These are phyloP conservation scores for Sweltsa coloradensis DNA, from an alignment of 1,140 invertebrate genomes.

Conservation along the genomic window DNA sequence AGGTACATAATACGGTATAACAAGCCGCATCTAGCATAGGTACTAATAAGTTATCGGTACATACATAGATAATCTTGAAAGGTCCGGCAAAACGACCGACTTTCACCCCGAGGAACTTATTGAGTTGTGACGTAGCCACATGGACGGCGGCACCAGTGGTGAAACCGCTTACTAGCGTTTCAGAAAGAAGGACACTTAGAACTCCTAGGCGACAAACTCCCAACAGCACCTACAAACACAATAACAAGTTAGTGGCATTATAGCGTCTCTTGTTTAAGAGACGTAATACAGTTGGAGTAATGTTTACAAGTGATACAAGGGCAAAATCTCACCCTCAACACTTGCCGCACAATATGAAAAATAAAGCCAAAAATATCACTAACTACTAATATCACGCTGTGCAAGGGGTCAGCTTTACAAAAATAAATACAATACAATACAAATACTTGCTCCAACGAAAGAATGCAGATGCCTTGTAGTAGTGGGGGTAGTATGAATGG, in stretches of 20 bases:
- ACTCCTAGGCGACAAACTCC: slow-evolving; percentile 25
- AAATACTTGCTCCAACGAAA: too few species aligned
- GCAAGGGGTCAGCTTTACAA: too few species aligned
- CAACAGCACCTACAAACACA: slow-evolving; percentile 5
- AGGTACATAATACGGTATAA: too few species aligned
- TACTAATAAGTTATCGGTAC: too few species aligned
- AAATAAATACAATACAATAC: too few species aligned
- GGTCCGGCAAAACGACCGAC: slow-evolving; percentile 11
- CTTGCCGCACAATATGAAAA: neutral
- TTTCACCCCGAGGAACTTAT: slow-evolving; percentile 35
- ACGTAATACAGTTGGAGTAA: neutral
- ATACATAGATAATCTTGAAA: slow-evolving; percentile 30
- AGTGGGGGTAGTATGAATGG: too few species aligned
- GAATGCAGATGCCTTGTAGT: too few species aligned
- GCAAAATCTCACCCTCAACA: neutral
- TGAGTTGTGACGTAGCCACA: slow-evolving; percentile 41
- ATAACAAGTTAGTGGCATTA: neutral
- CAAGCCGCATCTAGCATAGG: too few species aligned
- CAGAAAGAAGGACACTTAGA: slow-evolving; percentile 38
- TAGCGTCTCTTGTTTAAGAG: neutral
- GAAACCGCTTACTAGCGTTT: slow-evolving; percentile 43
- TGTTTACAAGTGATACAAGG: too few species aligned
- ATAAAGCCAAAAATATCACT: neutral
- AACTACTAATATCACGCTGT: too few species aligned
- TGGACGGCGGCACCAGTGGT: slow-evolving; percentile 43